These are phyloP conservation scores for Dendronephthya gigantea DNA, from an alignment of 64 coral and sea anemone species.

Conservation along the genomic window DNA sequence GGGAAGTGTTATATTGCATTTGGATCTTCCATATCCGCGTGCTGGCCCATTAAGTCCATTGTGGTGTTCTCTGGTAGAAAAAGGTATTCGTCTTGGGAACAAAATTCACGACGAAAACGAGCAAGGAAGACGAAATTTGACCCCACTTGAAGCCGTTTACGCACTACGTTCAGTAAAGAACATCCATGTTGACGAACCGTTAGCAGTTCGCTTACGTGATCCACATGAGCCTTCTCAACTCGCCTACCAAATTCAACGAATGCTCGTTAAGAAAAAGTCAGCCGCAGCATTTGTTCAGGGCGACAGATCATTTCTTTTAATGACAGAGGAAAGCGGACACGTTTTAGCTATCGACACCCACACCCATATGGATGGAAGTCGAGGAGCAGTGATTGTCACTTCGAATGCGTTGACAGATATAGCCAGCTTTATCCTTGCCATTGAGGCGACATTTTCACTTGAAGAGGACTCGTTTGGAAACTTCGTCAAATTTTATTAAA, in stretches of 20 bases:
- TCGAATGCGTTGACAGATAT: neutral
- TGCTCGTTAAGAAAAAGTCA: neutral
- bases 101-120: neutral
- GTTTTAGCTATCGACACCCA: neutral
- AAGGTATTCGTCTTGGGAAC: neutral
- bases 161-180: neutral
- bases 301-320: neutral
- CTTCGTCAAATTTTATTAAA: neutral
- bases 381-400: neutral
- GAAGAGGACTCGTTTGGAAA: neutral
- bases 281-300: neutral
- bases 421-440: neutral
- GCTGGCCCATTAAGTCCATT: neutral
- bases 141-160: neutral
- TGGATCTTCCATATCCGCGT: neutral
- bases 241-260: neutral
- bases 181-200: neutral
- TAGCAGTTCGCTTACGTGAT: neutral
- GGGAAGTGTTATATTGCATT: neutral
- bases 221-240: neutral
- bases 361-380: neutral
- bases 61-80: neutral
- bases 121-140: neutral
- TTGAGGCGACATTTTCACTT: neutral
- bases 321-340: neutral